Base-by-base conservation (phyloP, 64 coral and sea anemone genomes). In the Catalaphyllia jardinei region DNA sequence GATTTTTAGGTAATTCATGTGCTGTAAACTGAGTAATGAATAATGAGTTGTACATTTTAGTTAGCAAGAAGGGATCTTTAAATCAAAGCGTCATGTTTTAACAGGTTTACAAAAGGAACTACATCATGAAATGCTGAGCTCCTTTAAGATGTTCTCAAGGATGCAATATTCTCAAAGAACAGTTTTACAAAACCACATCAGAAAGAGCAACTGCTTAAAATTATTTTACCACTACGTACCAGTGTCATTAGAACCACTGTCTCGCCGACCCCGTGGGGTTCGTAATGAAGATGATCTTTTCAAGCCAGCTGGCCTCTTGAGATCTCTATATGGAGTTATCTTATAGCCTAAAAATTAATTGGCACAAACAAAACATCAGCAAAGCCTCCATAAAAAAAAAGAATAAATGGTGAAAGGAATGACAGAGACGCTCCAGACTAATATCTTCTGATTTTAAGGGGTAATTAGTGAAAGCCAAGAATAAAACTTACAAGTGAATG, bases 281-380 rank as follows among this genome's bases (percentile, higher is more conserved):
- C 96, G 93, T 87, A 98, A 52, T 24, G 96, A 98, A 12, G 96
- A 98, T 17, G 96, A 94, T 55, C 96, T 92, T 87, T 98, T 98
- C 59, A 98, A 73, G 28, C 93, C 90, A 62, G 82, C 29, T 11
- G 92, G 86, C 86, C 93, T 86, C 73, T 98, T 94, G 39, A 98
- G 79, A 85, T 98, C 96, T 90, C 93, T 86, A 80, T 98, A 98
- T 71, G 96, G 90, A 25, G 93, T 90, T 39, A 94, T 98, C 93
- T 94, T 94, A 82, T 94, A 98, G 61, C 86, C 95, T 98, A 82
- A 4, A 54, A 69, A 83, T 46, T 24, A 62, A 35, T 16, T 10
- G 8, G n/a, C 24, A 10, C 29, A 63, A 1, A 27, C 22, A n/a
- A 69, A 27, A 25, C 22, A 46, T 46, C 42, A 0, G 33, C 33